phyloP scores from a whole-genome alignment of 2,888 invertebrate genomes.

The Carpatolechia fugitivella region DNA sequence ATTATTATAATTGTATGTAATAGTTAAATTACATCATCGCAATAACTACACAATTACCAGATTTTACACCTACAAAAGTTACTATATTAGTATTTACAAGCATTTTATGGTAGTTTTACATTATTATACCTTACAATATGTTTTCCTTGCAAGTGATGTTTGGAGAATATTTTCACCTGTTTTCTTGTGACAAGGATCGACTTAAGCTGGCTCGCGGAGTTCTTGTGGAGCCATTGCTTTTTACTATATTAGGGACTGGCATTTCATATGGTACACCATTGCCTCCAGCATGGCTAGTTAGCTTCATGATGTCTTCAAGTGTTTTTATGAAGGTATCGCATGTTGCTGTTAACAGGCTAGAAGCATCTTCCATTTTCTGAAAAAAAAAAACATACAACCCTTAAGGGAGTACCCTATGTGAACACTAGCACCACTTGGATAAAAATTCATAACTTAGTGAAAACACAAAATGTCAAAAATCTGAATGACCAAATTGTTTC shows the following conservation, averaged over 20 bases:
- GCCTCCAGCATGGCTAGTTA: slow-evolving; percentile 57
- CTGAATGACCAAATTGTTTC: too few species aligned
- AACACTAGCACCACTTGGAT: too few species aligned
- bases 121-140: too few species aligned
- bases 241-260: slow-evolving; percentile 50
- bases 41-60: too few species aligned
- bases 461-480: too few species aligned
- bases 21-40: too few species aligned
- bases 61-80: too few species aligned
- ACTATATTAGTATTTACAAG: slow-evolving; percentile 7
- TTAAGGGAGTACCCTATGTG: too few species aligned
- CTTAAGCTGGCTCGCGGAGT: slow-evolving; percentile 52
- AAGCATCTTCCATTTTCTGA: slow-evolving; percentile 85
- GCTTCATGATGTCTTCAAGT: slow-evolving; percentile 88
- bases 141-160: neutral
- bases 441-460: too few species aligned
- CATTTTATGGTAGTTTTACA: neutral
- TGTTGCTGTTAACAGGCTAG: slow-evolving; percentile 85
- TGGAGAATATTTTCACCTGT: slow-evolving; percentile 51
- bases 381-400: slow-evolving; percentile 34
- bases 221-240: slow-evolving; percentile 46
- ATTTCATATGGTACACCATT: slow-evolving; percentile 53
- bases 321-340: slow-evolving; percentile 92
- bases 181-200: slow-evolving; percentile 68
- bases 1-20: too few species aligned